Evolutionary conservation across 2,888 invertebrate genomes (phyloP), one percentile per base, ranked within the genome.

Genomic region (Erannis defoliaria): DNA sequence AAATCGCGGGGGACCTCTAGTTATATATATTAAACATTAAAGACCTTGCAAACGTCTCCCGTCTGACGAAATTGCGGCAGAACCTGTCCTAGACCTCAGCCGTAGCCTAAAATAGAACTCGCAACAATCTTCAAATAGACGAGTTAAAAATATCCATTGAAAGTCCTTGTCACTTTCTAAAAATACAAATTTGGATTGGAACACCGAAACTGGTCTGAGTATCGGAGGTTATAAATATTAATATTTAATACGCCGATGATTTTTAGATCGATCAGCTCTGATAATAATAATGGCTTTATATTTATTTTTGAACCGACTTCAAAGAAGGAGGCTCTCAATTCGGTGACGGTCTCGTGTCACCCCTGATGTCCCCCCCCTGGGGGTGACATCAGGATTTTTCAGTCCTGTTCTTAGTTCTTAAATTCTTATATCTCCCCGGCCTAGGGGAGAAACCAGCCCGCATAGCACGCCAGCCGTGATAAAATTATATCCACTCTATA

Each of bases 131-230:
- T 40, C 29, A 18, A 51, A 50, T 50, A 37, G 37, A 29, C 9
- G 18, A 40, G 35, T 50, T 51, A 51, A 51, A 51, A 51, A 51
- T 51, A 51, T n/a, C 1, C 29, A 40, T 40, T 19, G 26, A 51
- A 26, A 40, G 51, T 51, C 40, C 51, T 51, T 51, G 51, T 3
- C 38, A n/a, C 51, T 51, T 51, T 51, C 51, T 51, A 51, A 51
- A 38, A 51, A 51, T 40, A 51, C 8, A 29, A 42, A 40, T 19
- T 31, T 18, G 29, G 38, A 29, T 29, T 40, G 18, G 40, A 29
- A 31, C 29, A 33, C 46, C 31, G n/a, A 19, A 46, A 46, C 46
- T 31, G 31, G 46, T 46, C 18, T 46, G 31, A 19, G 10, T 29
- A 10, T 33, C 23, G 43, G 16, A 5, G 4, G 9, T 42, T 1